These are phyloP conservation scores for Ernsta delagoae DNA, from an alignment of 2,888 invertebrate species.

Conservation along the genomic window DNA sequence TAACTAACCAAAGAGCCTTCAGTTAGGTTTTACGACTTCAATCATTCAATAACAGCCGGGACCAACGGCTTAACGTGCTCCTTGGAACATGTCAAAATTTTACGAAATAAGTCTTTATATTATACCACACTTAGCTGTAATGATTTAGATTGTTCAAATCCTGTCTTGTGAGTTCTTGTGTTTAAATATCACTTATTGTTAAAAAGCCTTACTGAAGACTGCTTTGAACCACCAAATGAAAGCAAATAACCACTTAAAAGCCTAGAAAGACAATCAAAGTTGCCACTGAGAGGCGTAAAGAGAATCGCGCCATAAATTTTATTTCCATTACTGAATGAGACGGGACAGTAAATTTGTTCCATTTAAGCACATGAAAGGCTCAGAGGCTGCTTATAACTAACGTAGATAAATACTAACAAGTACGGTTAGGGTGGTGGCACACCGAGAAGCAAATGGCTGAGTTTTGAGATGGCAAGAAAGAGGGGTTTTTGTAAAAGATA, in stretches of 20 bases:
- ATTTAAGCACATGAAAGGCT: conserved; percentile 49
- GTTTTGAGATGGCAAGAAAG: too few relatives aligned
- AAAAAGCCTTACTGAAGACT: background rate
- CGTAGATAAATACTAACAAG: conserved; percentile 48
- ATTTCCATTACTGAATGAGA: conserved; percentile 21
- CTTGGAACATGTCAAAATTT: too few relatives aligned
- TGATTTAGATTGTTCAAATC: too few relatives aligned
- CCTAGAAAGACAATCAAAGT: conserved; percentile 7
- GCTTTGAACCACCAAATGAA: background rate
- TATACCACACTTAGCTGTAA: too few relatives aligned
- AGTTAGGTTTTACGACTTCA: too few relatives aligned
- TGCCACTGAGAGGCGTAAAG: conserved; percentile 14
- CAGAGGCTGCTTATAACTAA: conserved; percentile 48
- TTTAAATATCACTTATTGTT: background rate
- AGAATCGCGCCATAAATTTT: conserved; percentile 28
- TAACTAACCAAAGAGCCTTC: too few relatives aligned
- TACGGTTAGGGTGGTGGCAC: conserved; percentile 27
- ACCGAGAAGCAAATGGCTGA: background rate
- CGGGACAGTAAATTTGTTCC: conserved; percentile 46
- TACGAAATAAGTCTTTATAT: too few relatives aligned
- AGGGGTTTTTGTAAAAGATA: too few relatives aligned
- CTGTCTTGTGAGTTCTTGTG: too few relatives aligned
- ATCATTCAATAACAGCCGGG: too few relatives aligned
- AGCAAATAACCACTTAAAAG: conserved; percentile 13
- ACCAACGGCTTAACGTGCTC: too few relatives aligned